phyloP scores from a whole-genome alignment of 1,140 invertebrate species.

The Temnothorax nylanderi region DNA sequence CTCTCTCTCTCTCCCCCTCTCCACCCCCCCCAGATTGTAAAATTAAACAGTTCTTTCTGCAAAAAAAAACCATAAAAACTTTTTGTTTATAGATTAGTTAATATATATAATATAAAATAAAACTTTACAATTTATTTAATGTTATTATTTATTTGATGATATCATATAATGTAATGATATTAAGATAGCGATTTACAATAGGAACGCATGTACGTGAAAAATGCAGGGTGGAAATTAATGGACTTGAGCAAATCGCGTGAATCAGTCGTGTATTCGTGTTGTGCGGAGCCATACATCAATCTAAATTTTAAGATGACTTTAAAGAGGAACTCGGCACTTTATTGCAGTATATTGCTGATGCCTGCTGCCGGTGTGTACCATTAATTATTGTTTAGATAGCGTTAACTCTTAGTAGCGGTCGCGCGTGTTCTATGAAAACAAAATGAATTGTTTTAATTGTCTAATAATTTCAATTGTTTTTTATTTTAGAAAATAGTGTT shows the following conservation, averaged over 20 bases:
- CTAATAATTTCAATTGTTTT: background rate
- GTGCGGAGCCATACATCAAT: constrained; percentile 86
- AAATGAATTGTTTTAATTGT: background rate
- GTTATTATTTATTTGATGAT: background rate
- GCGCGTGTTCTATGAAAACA: background rate
- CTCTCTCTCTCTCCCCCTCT: no score
- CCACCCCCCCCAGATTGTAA: no score
- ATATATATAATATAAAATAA: background rate
- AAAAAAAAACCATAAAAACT: no score
- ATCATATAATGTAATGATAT: background rate
- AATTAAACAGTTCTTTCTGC: no score
- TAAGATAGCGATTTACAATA: background rate
- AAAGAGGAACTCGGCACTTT: constrained; percentile 87
- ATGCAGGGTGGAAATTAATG: constrained; percentile 87
- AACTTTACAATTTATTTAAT: background rate
- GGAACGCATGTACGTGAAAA: constrained; percentile 68
- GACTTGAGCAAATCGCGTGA: constrained; percentile 80
- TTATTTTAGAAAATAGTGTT: background rate
- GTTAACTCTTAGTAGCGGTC: background rate
- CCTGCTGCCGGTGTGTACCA: constrained; percentile 86
- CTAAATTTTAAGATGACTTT: constrained; percentile 86
- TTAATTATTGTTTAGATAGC: constrained; percentile 5
- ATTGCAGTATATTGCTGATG: constrained; percentile 87
- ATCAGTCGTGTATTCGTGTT: constrained; percentile 84
- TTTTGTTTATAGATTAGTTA: no score